Evolutionary conservation across 1,140 invertebrate genomes (phyloP).

Genomic region (Heterodera schachtii): DNA sequence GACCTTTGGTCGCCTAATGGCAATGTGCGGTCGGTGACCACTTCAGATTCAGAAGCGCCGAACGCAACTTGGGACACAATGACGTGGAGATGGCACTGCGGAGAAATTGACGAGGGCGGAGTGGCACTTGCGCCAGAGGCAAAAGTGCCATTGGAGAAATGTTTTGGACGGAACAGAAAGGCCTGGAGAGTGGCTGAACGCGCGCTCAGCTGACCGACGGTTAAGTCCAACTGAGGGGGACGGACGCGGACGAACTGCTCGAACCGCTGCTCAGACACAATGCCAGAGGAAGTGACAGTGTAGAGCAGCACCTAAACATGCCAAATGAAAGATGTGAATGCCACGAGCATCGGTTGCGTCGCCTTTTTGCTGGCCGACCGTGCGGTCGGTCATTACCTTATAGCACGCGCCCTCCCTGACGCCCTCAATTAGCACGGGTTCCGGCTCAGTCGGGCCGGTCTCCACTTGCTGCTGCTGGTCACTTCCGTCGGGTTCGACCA

Average conservation of each 20-base stretch:
- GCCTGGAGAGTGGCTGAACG: conserved; percentile 41
- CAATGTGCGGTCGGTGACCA: conserved; percentile 31
- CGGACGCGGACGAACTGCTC: conserved; percentile 55
- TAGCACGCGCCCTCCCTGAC: conserved; percentile 58
- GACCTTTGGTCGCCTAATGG: conserved; percentile 14
- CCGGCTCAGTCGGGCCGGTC: conserved; percentile 39
- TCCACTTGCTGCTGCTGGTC: conserved; percentile 46
- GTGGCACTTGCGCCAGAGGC: neutral
- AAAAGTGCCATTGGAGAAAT: neutral
- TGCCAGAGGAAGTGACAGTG: conserved; percentile 63
- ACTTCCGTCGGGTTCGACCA: conserved; percentile 3
- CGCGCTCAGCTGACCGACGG: conserved; percentile 49
- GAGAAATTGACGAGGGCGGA: conserved; percentile 11
- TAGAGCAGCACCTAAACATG: conserved; percentile 56
- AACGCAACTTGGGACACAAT: conserved; percentile 28
- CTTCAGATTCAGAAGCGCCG: neutral
- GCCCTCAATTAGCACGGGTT: conserved; percentile 46
- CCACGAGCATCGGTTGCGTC: no score
- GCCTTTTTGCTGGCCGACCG: neutral
- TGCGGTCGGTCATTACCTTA: conserved; percentile 39
- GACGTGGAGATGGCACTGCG: conserved; percentile 39
- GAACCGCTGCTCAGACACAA: conserved; percentile 57
- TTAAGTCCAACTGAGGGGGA: conserved; percentile 52
- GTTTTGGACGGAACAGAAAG: conserved; percentile 24
- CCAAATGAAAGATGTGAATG: neutral